phyloP scores from a whole-genome alignment of 2,888 invertebrate genomes.

The Uropetala carovei region DNA sequence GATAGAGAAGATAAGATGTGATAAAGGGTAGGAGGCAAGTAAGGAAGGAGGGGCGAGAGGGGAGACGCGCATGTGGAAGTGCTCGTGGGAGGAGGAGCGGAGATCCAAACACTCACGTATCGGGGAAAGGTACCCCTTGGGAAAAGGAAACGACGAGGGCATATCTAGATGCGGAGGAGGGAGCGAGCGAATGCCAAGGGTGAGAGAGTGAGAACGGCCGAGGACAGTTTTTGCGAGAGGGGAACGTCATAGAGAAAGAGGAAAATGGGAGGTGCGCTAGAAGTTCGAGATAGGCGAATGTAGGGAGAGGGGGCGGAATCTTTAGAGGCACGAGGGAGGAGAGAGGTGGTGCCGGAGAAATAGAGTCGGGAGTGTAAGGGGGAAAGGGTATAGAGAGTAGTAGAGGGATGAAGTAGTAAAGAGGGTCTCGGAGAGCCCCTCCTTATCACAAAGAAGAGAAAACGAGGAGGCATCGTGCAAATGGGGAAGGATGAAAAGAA shows the following conservation, averaged over 20 bases:
- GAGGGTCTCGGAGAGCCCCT: background rate
- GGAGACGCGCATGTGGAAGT: too few relatives aligned
- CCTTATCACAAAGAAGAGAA: constrained; percentile 1
- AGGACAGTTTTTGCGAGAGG: background rate
- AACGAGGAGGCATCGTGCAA: constrained; percentile 19
- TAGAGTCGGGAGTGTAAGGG: background rate
- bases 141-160: background rate
- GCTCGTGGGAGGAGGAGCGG: background rate
- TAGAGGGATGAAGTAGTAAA: constrained; percentile 21
- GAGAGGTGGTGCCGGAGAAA: background rate
- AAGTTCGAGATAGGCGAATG: background rate
- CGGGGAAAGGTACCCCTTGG: constrained; percentile 9
- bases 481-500: background rate
- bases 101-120: constrained; percentile 2
- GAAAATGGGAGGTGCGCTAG: background rate
- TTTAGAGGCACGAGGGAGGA: background rate
- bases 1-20: background rate
- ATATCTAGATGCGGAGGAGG: background rate
- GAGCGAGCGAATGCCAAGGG: background rate
- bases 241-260: background rate
- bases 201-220: background rate
- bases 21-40: background rate
- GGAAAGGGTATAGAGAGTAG: background rate
- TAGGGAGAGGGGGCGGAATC: background rate
- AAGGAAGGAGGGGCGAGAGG: background rate